Conservation (phyloP, 2,888 invertebrate species). For the Yponomeuta malinellus region DNA sequence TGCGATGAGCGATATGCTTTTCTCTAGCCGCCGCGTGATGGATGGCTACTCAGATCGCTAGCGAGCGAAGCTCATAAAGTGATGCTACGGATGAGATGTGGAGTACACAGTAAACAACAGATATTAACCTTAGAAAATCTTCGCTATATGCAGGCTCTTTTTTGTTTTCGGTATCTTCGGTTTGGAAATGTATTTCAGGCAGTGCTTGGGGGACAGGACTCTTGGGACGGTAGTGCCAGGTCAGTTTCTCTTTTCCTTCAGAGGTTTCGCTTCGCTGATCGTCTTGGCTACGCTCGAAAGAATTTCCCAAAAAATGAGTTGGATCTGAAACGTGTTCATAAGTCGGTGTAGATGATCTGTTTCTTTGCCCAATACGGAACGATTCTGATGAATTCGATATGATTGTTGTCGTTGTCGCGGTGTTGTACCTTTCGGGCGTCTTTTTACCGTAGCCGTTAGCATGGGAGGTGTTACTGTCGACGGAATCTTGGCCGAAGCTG, state of each 20-base stretch:
- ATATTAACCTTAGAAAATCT: constrained; percentile 73
- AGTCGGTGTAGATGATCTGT: constrained; percentile 55
- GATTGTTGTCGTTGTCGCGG: constrained; percentile 63
- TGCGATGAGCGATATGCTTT: constrained; percentile 29
- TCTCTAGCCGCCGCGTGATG: constrained; percentile 26
- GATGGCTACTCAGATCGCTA: constrained; percentile 42
- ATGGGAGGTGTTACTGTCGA: constrained; percentile 47
- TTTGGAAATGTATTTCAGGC: constrained; percentile 71
- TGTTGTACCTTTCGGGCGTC: constrained; percentile 56
- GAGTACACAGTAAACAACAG: constrained; percentile 34
- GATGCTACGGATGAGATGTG: constrained; percentile 37
- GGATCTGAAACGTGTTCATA: constrained; percentile 58
- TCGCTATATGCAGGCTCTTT: constrained; percentile 53
- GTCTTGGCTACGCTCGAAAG: constrained; percentile 29
- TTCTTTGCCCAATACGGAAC: constrained; percentile 59
- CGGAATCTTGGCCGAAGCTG: constrained; percentile 68
- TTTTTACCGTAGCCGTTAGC: constrained; percentile 47
- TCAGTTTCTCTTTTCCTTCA: constrained; percentile 52
- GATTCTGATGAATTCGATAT: constrained; percentile 59
- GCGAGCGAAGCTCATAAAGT: constrained; percentile 37
- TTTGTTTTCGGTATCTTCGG: constrained; percentile 58
- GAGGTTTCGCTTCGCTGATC: constrained; percentile 23
- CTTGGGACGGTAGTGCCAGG: constrained; percentile 65
- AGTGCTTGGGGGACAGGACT: constrained; percentile 49
- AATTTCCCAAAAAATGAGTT: constrained; percentile 38